A percentile compares a stretch with the other conserved stretches of the same genome.
phyloP scores from a whole-genome alignment of 2,113 vertebrate genomes.

The Isurus oxyrinchus region DNA sequence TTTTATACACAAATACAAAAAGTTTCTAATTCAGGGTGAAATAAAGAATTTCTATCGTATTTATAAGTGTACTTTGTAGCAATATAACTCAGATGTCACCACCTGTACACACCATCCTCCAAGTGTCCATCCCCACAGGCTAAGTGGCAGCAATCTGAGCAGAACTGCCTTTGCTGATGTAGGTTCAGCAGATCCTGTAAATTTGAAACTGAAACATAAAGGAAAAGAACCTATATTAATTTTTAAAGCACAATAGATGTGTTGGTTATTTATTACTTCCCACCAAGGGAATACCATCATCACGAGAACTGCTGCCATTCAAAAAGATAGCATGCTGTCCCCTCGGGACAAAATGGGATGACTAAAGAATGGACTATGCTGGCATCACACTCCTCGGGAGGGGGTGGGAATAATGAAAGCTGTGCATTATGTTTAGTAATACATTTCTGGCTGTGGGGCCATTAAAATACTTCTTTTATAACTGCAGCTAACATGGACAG shows the following conservation, averaged over 20 bases:
- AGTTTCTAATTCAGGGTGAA: background rate
- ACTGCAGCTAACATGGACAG: constrained; percentile 77
- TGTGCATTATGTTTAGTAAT: background rate
- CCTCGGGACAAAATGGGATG: background rate
- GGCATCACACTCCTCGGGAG: background rate
- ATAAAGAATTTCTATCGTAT: background rate
- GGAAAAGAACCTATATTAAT: background rate
- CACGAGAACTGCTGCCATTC: background rate
- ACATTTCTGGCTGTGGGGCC: background rate
- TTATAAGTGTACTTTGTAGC: background rate
- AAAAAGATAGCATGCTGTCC: background rate
- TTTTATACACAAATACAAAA: background rate
- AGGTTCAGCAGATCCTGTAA: background rate
- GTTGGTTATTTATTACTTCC: background rate
- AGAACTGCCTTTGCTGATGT: background rate
- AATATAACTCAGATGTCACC: background rate
- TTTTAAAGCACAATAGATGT: background rate
- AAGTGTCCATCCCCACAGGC: background rate
- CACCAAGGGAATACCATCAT: background rate
- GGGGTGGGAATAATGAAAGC: background rate
- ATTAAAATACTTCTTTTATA: background rate
- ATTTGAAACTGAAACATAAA: background rate
- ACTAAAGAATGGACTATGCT: background rate
- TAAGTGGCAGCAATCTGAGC: background rate
- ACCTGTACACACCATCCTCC: background rate